Base-by-base conservation (phyloP, 2,797 vertebrate species). In the Pseudomugil gertrudae region DNA sequence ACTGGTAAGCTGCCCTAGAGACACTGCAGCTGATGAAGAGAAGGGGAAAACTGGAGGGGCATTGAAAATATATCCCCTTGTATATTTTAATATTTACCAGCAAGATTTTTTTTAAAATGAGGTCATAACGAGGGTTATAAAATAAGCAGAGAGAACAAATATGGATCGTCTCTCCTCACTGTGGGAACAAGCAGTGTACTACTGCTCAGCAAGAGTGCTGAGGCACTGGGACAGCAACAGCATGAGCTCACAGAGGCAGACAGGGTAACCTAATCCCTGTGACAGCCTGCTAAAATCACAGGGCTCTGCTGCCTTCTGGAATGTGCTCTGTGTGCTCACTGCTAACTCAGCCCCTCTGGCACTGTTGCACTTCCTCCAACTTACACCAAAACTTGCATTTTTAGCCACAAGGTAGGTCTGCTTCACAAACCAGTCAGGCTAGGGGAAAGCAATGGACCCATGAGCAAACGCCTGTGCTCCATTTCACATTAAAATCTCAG, bases 251-350 rank as follows among this genome's bases (percentile, higher is more conserved):
- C 88, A 86, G 87, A 85, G 87, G 84, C 87, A 89, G 80, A 90
- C 86, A 83, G 86, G 85, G 90, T 91, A 93, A 94, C 90, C 83
- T 90, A 91, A 93, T 91, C 90, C 92, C 83, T 90, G 84, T 88
- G 91, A 93, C 91, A 92, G 90, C 78, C 87, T 90, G 86, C 89
- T 92, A 88, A 92, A 92, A 93, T 92, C 90, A 92, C 91, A 91
- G 88, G 79, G 87, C 87, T 92, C 85, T 72, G 79, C 88, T 87
- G 90, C 85, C 87, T 90, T 87, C 84, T 90, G 92, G 91, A 93
- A 92, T 92, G 93, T 89, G 90, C 86, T 87, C 87, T 70, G 80
- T 91, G 64, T 82, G 86, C 88, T 90, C 65, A 36, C 76, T 85
- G 84, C 84, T 84, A 81, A 75, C 81, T 89, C 86, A 82, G 81